Base-by-base conservation (phyloP, 2,797 vertebrate genomes). In the Graptemys geographica region DNA sequence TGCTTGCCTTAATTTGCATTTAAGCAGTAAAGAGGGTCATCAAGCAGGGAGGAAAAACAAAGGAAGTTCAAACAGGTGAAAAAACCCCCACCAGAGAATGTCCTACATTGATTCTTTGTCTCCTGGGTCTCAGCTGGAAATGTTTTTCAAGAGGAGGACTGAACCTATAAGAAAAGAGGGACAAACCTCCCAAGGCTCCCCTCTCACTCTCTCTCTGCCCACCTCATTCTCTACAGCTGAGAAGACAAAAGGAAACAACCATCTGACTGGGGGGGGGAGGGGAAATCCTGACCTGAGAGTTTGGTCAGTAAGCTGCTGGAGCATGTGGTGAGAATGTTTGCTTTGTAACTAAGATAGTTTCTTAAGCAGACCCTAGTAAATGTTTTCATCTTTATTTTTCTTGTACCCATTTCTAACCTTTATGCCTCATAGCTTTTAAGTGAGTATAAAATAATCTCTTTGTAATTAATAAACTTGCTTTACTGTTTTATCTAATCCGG, bases 61-160 rank as follows among this genome's bases (percentile, higher is more conserved):
- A 33, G 28, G 15, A 56, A 21, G 65, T n/a, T 69, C 65, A 69
- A 69, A 69, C n/a, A n/a, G 7, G 33, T 28, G 28, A 6, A 27
- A 13, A 62, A 33, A 33, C 4, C 3, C 6, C 1, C 8, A 37
- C n/a, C 65, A 69, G 33, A 8, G n/a, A 69, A 37, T 1, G 1
- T 10, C 18, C 65, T n/a, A 69, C 4, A 21, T 4, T 37, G n/a
- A 37, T 33, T 65, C 65, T 69, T 59, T 59, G 18, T 37, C n/a
- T 21, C n/a, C n/a, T 37, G 65, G 18, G 18, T 37, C 65, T 69
- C n/a, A 37, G 18, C n/a, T 33, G 33, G 65, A 69, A 69, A 8
- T n/a, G 62, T 65, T 33, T 65, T 65, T 65, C 62, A 65, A 69
- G 65, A 69, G 4, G 65, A 37, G 18, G 33, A 37, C 9, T 51